phyloP scores from a whole-genome alignment of 1,140 invertebrate genomes.

The Lycorma delicatula region DNA sequence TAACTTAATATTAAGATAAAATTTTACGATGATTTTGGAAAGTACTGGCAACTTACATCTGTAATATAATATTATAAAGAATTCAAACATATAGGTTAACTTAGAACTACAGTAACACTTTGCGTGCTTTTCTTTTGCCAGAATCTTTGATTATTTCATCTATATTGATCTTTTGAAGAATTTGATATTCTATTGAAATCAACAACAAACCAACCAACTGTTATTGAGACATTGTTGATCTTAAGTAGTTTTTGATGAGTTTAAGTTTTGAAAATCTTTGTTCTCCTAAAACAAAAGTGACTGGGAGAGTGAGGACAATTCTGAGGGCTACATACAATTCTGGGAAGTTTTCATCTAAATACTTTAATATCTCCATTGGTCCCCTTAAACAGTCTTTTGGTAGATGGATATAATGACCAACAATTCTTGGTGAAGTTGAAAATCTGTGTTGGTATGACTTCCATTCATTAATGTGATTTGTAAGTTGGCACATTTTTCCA shows the following conservation, averaged over 20 bases:
- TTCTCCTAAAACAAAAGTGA: not conserved
- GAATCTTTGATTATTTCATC: too few relatives aligned
- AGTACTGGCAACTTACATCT: too few relatives aligned
- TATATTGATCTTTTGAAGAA: constrained; percentile 8
- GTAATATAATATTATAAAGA: too few relatives aligned
- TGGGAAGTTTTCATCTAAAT: constrained; percentile 1
- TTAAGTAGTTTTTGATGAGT: not conserved
- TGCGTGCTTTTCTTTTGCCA: too few relatives aligned
- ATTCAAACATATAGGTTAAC: too few relatives aligned
- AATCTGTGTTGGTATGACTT: not conserved
- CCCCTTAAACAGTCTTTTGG: not conserved
- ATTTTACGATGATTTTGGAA: too few relatives aligned
- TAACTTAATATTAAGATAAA: too few relatives aligned
- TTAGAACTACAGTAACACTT: too few relatives aligned
- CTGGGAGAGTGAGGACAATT: constrained; percentile 5
- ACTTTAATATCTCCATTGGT: not conserved
- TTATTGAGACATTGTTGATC: not conserved
- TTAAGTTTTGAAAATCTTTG: not conserved
- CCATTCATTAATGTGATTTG: not conserved
- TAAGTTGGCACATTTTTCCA: not conserved
- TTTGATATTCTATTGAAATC: constrained; percentile 2
- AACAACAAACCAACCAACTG: not conserved
- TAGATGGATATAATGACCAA: too few relatives aligned
- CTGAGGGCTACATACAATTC: not conserved
- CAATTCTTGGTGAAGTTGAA: constrained; percentile 2